These are phyloP conservation scores for Eurystomus glaucurus DNA, from an alignment of 2,797 vertebrate species.

Conservation along the genomic window DNA sequence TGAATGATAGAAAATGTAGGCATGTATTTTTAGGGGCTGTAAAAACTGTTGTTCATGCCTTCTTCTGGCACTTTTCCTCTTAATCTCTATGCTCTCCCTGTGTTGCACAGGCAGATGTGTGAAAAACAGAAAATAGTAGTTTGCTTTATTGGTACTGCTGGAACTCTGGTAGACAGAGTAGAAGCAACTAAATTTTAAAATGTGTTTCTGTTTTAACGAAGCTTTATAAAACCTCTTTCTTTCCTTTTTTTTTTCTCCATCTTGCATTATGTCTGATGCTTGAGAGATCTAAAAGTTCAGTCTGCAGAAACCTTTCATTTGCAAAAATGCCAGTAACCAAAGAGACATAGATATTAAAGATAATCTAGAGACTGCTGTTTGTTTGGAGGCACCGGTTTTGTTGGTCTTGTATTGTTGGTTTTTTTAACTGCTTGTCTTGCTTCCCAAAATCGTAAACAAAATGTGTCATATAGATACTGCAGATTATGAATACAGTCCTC, in stretches of 20 bases:
- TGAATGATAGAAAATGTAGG: slow-evolving; percentile 15
- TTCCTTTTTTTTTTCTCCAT: not conserved
- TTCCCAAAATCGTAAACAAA: not conserved
- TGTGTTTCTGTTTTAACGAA: not conserved
- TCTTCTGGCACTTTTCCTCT: not conserved
- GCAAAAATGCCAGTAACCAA: not conserved
- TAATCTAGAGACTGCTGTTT: not conserved
- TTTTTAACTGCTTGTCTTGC: not conserved
- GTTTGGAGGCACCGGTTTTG: not conserved
- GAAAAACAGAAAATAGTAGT: not conserved
- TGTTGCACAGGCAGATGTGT: not conserved
- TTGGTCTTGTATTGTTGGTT: not conserved
- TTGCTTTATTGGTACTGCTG: not conserved
- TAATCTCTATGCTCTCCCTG: rapidly evolving
- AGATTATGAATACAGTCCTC: not conserved
- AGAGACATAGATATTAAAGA: not conserved
- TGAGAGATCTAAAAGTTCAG: not conserved
- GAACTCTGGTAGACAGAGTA: not conserved
- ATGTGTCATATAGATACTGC: not conserved
- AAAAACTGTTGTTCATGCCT: not conserved
- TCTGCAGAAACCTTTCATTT: not conserved
- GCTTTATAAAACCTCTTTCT: not conserved
- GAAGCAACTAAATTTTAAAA: not conserved
- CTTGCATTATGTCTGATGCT: not conserved
- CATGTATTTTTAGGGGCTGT: not conserved